Percentiles rank a stretch among this genome's conserved stretches.
These are phyloP conservation scores for Portunus trituberculatus DNA, from an alignment of 1,140 invertebrate genomes.

Conservation along the genomic window DNA sequence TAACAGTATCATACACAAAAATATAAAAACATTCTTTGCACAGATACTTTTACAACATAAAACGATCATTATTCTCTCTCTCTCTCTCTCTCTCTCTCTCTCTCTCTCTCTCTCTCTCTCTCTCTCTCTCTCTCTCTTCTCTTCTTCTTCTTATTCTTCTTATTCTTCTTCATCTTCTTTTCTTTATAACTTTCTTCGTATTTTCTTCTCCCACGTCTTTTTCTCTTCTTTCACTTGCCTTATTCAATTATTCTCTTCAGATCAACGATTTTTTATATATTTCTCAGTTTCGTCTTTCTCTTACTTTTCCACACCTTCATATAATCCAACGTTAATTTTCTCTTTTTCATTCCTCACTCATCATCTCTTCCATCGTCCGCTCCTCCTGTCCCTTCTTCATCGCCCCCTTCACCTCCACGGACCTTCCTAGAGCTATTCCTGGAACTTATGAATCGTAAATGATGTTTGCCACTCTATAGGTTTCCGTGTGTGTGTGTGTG, in stretches of 20 bases:
- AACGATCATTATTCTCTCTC: no score
- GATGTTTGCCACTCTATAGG: no score
- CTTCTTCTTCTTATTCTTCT: background rate
- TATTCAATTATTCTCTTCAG: no score
- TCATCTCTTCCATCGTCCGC: background rate
- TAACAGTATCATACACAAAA: no score
- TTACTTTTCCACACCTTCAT: background rate
- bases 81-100: background rate
- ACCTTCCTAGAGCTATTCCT: no score
- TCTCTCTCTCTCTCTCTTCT: slow-evolving; percentile 20
- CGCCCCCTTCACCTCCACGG: background rate
- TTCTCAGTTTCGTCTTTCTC: background rate
- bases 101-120: slow-evolving; percentile 14
- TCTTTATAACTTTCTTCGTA: background rate
- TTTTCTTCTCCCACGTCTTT: background rate
- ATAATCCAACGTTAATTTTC: no score
- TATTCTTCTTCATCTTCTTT: background rate
- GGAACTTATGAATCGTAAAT: no score
- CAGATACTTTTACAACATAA: no score
- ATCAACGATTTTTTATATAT: no score
- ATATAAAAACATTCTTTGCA: no score
- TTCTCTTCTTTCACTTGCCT: background rate
- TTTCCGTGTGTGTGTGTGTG: no score
- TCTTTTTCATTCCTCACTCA: background rate
- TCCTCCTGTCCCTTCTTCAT: background rate